These are phyloP conservation scores for Stichodactyla helianthus DNA, from an alignment of 64 coral and sea anemone species.

Conservation along the genomic window DNA sequence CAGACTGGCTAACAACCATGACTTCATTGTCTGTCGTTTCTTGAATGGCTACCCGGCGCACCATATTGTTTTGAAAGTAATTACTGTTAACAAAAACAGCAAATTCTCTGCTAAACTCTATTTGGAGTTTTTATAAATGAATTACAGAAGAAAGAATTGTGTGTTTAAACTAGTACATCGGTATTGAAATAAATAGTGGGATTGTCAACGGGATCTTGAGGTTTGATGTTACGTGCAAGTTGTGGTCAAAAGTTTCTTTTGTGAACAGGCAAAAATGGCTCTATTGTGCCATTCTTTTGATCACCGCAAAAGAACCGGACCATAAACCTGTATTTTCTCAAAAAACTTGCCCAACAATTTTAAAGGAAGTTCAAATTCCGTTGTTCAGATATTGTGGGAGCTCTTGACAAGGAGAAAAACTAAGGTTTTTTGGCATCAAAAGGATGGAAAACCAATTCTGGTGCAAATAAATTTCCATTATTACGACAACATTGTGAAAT, in stretches of 20 bases:
- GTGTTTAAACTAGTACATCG: not conserved
- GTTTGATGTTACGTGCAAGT: slow-evolving; percentile 5
- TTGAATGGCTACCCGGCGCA: not conserved
- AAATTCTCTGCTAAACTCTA: not conserved
- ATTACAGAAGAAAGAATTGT: not conserved
- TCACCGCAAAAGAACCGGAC: not conserved
- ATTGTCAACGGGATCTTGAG: not conserved
- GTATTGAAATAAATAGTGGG: not conserved
- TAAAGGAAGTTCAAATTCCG: not conserved
- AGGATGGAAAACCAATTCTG: not conserved
- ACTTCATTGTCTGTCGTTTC: not conserved
- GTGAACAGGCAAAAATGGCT: not conserved
- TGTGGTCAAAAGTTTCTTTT: not conserved
- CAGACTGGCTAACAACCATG: not conserved
- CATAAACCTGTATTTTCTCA: not conserved
- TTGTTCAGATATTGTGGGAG: not conserved
- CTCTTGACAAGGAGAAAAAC: not conserved
- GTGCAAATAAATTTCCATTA: slow-evolving; percentile 7
- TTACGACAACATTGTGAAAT: slow-evolving; percentile 13
- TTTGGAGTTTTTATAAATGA: not conserved
- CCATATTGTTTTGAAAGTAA: not conserved
- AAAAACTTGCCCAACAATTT: not conserved
- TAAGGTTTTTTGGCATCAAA: too few species aligned
- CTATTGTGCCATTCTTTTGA: not conserved
- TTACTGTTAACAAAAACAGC: not conserved